Conservation (phyloP, 2,888 invertebrate genomes). For the Kryphioiulus occultus region DNA sequence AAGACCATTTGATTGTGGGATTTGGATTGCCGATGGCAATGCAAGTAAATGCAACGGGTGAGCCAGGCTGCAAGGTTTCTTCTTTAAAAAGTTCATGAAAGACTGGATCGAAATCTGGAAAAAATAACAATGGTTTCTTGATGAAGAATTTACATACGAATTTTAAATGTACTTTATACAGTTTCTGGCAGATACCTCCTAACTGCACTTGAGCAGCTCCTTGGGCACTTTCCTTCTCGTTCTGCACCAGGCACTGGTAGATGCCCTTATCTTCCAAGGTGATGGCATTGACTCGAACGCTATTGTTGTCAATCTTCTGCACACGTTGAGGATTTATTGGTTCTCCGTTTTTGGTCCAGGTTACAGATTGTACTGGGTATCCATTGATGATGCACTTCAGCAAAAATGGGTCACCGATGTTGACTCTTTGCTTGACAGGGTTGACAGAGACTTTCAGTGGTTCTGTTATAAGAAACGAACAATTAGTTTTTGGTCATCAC, state of each 20-base stretch:
- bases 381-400: constrained; percentile 41
- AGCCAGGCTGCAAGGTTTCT: constrained; percentile 42
- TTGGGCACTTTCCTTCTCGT: constrained; percentile 41
- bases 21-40: constrained; percentile 47
- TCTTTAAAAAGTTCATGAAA: constrained; percentile 45
- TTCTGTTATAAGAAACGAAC: constrained; percentile 15
- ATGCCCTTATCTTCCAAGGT: constrained; percentile 50
- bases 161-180: not conserved
- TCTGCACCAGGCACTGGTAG: constrained; percentile 49
- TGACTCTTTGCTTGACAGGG: not conserved
- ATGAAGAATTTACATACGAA: not conserved
- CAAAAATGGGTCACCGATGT: constrained; percentile 3
- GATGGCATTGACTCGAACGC: constrained; percentile 37
- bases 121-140: not conserved
- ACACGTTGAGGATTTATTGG: not conserved
- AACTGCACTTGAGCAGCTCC: constrained; percentile 41
- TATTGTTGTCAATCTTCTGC: not conserved
- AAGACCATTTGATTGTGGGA: constrained; percentile 42
- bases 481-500: no score
- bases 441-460: constrained; percentile 39
- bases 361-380: constrained; percentile 16
- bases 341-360: constrained; percentile 48
- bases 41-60: constrained; percentile 44
- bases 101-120: constrained; percentile 49
- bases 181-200: constrained; percentile 38